phyloP scores from a whole-genome alignment of 2,888 invertebrate species.

The Tetragnatha montana region DNA sequence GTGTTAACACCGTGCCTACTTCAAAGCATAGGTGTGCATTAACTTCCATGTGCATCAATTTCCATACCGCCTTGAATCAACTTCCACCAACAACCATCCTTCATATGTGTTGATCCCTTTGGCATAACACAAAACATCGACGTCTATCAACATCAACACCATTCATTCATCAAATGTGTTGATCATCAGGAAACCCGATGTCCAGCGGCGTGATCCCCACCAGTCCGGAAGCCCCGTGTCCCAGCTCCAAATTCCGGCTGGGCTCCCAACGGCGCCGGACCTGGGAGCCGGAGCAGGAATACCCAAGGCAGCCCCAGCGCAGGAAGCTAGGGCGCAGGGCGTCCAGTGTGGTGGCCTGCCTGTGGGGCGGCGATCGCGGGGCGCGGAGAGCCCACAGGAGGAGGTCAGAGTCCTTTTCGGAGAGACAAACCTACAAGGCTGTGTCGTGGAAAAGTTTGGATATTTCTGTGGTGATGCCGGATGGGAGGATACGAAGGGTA shows the following conservation, averaged over 20 bases:
- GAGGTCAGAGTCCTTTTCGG: slow-evolving; percentile 66
- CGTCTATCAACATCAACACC: too few species aligned
- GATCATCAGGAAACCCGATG: slow-evolving; percentile 18
- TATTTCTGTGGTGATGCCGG: slow-evolving; percentile 82
- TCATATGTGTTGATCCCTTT: too few species aligned
- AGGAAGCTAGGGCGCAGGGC: slow-evolving; percentile 54
- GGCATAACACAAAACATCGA: too few species aligned
- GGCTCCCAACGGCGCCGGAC: slow-evolving; percentile 57
- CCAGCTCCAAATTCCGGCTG: slow-evolving; percentile 52
- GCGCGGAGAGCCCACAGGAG: slow-evolving; percentile 15
- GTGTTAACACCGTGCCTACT: too few species aligned
- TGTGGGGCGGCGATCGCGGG: slow-evolving; percentile 35
- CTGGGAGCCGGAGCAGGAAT: slow-evolving; percentile 66
- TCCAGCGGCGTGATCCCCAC: slow-evolving; percentile 22
- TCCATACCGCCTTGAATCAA: too few species aligned
- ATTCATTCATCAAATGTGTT: too few species aligned
- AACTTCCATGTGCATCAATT: too few species aligned
- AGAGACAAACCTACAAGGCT: slow-evolving; percentile 63
- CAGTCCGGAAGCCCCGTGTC: slow-evolving; percentile 18
- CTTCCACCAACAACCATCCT: too few species aligned
- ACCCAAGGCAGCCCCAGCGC: slow-evolving; percentile 37
- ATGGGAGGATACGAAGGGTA: slow-evolving; percentile 82
- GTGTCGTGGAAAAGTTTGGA: slow-evolving; percentile 77
- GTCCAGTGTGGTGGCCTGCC: slow-evolving; percentile 53
- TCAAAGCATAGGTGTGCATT: too few species aligned